Base-by-base conservation (phyloP, 1,140 invertebrate species). In the Diorhabda sublineata region DNA sequence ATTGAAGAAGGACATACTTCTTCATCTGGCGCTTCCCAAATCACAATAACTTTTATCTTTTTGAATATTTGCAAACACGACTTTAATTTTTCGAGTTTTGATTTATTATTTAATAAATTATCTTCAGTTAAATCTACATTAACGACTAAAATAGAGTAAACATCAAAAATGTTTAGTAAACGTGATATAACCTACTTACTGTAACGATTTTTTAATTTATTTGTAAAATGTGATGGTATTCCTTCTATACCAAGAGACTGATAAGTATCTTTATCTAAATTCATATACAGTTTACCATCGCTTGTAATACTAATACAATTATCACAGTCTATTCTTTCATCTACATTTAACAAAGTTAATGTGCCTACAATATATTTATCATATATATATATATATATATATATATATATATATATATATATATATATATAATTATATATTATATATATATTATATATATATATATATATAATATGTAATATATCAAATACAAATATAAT, bases 1-100 rank as follows among this genome's bases (percentile, higher is more conserved):
- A 87, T 69, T 1, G 87, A 88, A 9, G 87, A 88, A 61, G 87
- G 86, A 72, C 87, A 88, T 26, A 87, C 64, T 42, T 80, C 80
- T 70, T 80, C 78, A 41, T 82, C 82, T 75, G 83, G 80, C 68
- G 87, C 82, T 73, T 86, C 81, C 87, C 87, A 88, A 45, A 78
- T 73, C 56, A 87, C 5, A 61, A 87, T 79, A 9, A 87, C 75
- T 66, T 81, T 80, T 73, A 85, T 84, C 6, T 73, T 78, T 66
- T 76, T 73, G n/a, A 85, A 73, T 52, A 81, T 76, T 61, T 81
- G 71, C 45, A 87, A 76, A 69, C 80, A 80, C 47, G 66, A 74
- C 72, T 76, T 78, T 80, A 81, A 74, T 85, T 85, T 71, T 26
- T 66, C 45, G 6, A 66, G 65, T 5, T 47, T 64, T 9, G 57